These are phyloP conservation scores for Brachionus sp. DNA, from an alignment of 1,140 invertebrate genomes.

Conservation along the genomic window DNA sequence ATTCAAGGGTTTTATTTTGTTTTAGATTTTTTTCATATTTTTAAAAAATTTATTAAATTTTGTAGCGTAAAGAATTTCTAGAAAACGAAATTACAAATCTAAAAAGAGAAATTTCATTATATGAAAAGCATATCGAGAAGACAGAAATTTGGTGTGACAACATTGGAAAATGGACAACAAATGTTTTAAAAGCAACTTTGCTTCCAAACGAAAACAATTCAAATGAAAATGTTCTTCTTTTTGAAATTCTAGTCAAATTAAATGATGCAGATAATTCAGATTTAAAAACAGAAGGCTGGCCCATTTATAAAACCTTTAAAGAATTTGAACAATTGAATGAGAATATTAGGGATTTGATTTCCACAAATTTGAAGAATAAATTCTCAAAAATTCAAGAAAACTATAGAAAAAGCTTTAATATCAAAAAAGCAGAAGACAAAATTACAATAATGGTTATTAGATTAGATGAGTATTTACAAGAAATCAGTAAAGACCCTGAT, in stretches of 20 bases:
- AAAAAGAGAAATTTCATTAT: constrained; percentile 70
- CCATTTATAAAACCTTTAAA: constrained; percentile 72
- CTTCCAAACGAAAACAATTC: not conserved
- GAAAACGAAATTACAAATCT: constrained; percentile 77
- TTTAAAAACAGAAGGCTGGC: constrained; percentile 64
- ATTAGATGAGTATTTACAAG: constrained; percentile 27
- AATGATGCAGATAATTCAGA: constrained; percentile 58
- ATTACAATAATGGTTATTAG: not conserved
- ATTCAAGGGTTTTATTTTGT: constrained; percentile 1
- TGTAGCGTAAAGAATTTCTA: constrained; percentile 59
- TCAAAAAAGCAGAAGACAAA: constrained; percentile 16
- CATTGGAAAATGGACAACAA: constrained; percentile 76
- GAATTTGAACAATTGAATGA: constrained; percentile 65
- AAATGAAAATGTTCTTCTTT: constrained; percentile 71
- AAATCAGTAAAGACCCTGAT: constrained; percentile 75
- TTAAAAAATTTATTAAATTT: not conserved
- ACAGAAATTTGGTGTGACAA: constrained; percentile 84
- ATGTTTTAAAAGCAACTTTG: constrained; percentile 76
- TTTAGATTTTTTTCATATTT: not conserved
- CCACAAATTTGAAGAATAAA: not conserved
- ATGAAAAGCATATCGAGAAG: constrained; percentile 77
- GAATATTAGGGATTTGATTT: not conserved
- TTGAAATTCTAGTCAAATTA: constrained; percentile 76
- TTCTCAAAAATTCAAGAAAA: not conserved
- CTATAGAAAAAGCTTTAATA: constrained; percentile 1